Conservation (phyloP, 2,113 vertebrate genomes). For the Proteles cristata region DNA sequence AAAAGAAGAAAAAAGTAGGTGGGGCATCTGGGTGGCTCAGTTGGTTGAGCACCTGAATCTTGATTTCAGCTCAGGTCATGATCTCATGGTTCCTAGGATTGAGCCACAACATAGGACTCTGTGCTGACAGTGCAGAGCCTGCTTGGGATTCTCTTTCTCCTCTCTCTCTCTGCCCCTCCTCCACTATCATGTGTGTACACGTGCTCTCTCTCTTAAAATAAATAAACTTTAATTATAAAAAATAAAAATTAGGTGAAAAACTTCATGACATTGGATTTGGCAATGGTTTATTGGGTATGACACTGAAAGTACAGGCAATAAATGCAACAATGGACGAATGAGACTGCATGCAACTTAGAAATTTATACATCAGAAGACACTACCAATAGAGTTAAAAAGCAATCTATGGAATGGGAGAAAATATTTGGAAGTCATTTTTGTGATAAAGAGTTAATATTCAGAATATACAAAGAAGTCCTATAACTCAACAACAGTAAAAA, state of each 20-base stretch:
- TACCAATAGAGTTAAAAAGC: neutral
- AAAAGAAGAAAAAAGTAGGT: neutral
- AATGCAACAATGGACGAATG: neutral
- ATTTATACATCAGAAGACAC: neutral
- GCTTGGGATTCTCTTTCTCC: too few species aligned
- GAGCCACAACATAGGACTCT: too few species aligned
- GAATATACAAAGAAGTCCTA: neutral
- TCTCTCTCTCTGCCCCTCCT: too few species aligned
- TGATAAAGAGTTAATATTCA: neutral
- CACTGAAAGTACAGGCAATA: neutral
- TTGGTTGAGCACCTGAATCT: too few species aligned
- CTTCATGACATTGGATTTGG: neutral
- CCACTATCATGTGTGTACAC: too few species aligned
- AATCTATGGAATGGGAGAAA: neutral
- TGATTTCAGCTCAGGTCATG: too few species aligned
- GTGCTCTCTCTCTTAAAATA: too few species aligned
- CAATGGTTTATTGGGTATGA: neutral
- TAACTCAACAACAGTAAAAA: neutral
- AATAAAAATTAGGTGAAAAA: neutral
- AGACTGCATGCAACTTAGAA: neutral
- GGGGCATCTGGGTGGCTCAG: too few species aligned
- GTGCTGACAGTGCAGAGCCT: too few species aligned
- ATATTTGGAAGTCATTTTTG: conserved; percentile 2
- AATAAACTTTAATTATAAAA: too few species aligned
- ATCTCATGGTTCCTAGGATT: too few species aligned